These are phyloP conservation scores for Lamprotornis superbus DNA, from an alignment of 2,113 vertebrate genomes.

Conservation along the genomic window DNA sequence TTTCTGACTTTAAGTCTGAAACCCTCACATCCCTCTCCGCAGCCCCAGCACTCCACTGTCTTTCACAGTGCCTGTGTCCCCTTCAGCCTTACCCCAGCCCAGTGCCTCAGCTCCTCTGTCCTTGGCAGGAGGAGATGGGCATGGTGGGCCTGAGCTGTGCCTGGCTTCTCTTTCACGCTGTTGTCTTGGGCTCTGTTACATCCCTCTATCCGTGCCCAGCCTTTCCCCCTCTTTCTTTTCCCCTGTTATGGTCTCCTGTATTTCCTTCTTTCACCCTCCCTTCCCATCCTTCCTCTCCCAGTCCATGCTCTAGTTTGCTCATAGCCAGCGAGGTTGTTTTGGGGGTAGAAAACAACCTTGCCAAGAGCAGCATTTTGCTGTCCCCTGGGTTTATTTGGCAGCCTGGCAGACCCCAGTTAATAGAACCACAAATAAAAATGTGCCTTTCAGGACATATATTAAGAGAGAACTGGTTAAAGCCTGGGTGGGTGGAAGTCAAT, in stretches of 20 bases:
- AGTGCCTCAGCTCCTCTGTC: accelerated
- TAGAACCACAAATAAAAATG: neutral
- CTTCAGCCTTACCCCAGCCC: no score
- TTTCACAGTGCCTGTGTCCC: neutral
- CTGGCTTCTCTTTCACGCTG: neutral
- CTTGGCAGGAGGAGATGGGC: neutral
- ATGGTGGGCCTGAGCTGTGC: neutral
- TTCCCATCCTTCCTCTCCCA: neutral
- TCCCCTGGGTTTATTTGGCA: neutral
- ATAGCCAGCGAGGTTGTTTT: neutral
- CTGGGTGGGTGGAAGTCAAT: neutral
- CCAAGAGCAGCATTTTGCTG: neutral
- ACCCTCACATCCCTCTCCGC: no score
- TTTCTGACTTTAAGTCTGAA: neutral
- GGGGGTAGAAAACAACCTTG: neutral
- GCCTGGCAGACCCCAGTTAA: neutral
- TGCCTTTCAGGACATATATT: neutral
- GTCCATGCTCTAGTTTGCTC: neutral
- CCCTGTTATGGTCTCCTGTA: neutral
- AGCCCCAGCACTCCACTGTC: neutral
- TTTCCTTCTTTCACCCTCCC: neutral
- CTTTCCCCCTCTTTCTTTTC: neutral
- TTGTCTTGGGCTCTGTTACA: neutral
- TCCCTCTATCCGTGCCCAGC: neutral
- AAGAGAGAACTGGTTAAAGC: neutral